Percentiles rank a stretch among this genome's conserved stretches.
Evolutionary conservation across 1,140 invertebrate species (phyloP).

Genomic region (Papilio machaon): DNA sequence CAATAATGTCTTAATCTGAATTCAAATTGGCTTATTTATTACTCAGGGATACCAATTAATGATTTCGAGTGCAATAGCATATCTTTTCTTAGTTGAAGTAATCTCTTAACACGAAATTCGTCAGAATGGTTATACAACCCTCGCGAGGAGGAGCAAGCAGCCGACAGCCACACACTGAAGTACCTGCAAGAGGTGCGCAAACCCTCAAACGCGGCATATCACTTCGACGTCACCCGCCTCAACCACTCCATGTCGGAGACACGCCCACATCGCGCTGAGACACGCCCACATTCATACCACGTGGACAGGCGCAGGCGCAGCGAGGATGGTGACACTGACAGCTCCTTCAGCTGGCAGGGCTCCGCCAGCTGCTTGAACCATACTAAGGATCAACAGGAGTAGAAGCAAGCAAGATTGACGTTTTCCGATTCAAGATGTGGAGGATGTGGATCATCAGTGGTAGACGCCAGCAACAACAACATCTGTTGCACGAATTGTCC

Average conservation of each 20-base stretch:
- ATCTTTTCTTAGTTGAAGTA: too few relatives aligned
- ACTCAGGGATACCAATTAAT: too few relatives aligned
- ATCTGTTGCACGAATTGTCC: too few relatives aligned
- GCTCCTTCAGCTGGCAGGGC: constrained; percentile 74
- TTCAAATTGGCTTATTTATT: too few relatives aligned
- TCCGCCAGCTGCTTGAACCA: constrained; percentile 56
- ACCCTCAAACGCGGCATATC: constrained; percentile 71
- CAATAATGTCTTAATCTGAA: background rate
- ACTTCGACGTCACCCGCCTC: constrained; percentile 62
- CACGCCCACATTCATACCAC: constrained; percentile 40
- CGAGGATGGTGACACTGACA: constrained; percentile 73
- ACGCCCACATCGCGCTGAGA: constrained; percentile 44
- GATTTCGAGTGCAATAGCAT: too few relatives aligned
- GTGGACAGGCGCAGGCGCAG: constrained; percentile 48
- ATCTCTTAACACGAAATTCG: too few relatives aligned
- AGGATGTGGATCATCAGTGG: too few relatives aligned
- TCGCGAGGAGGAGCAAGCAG: constrained; percentile 50
- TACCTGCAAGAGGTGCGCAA: constrained; percentile 70
- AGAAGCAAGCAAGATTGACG: background rate
- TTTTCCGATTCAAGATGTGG: too few relatives aligned
- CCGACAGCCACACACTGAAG: constrained; percentile 68
- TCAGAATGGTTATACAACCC: constrained; percentile 75
- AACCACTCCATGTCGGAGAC: constrained; percentile 53
- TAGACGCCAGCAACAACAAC: too few relatives aligned
- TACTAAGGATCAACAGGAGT: background rate